Percentiles rank a stretch among this genome's conserved stretches.
Conservation (phyloP, 2,797 vertebrate genomes). For the Meriones psammophilus region DNA sequence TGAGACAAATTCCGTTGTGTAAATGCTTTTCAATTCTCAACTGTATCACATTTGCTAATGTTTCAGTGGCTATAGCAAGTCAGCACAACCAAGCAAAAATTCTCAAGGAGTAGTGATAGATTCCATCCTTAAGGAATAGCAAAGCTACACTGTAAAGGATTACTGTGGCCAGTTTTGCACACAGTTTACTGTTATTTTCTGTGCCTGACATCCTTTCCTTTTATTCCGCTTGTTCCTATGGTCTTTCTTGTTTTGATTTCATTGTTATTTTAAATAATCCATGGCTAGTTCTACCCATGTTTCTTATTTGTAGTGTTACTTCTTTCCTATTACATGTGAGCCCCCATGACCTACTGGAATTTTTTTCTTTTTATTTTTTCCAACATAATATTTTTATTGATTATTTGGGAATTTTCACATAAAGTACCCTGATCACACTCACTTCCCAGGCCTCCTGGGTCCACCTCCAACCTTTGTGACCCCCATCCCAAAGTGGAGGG, state of each 20-base stretch:
- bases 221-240: conserved; percentile 5
- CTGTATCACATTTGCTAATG: background rate
- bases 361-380: background rate
- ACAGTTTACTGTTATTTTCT: conserved; percentile 24
- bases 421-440: background rate
- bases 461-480: background rate
- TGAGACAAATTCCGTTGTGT: background rate
- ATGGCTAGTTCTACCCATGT: conserved; percentile 48
- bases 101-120: conserved; percentile 23
- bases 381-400: background rate
- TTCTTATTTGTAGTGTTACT: conserved; percentile 41
- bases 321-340: background rate
- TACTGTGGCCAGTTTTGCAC: conserved; percentile 15
- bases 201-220: background rate
- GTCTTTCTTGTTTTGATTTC: conserved; percentile 32
- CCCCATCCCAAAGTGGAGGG: background rate
- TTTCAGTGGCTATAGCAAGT: conserved; percentile 1
- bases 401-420: background rate
- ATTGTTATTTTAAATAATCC: conserved; percentile 45
- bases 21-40: background rate
- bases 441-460: background rate
- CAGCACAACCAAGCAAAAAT: background rate
- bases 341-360: background rate
- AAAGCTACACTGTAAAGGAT: conserved; percentile 46
- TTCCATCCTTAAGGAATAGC: conserved; percentile 28